Base-by-base conservation (phyloP, 2,113 vertebrate species). In the Vanacampus margaritifer region DNA sequence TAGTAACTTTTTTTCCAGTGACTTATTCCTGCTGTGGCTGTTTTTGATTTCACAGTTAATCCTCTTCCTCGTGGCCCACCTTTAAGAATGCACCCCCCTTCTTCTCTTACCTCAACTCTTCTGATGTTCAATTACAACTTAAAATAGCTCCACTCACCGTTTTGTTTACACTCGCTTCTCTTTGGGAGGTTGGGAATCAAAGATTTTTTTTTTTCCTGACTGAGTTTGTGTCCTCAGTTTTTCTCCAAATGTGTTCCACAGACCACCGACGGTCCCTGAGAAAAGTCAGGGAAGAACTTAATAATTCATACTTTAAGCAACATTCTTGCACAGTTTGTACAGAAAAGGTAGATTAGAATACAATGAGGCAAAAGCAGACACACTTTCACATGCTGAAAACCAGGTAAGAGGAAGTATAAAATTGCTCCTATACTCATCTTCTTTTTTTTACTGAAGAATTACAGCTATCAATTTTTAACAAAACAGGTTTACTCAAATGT, bases 21-120 rank as follows among this genome's bases (percentile, higher is more conserved):
- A 92, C 80, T 86, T 84, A 75, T 89, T 89, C 87, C 76, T 46
- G 80, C 77, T 59, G 79, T 46, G 81, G 76, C 88, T 92, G 90
- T 72, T 91, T 91, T 86, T 85, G 76, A 92, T 93, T 91, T 93
- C 77, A 91, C 87, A 82, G 81, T 75, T 68, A 82, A 54, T 65
- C 79, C 77, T 67, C 67, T 65, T 39, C 54, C 57, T 59, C 71
- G 32, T 41, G 59, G 66, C 13, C 45, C 28, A 77, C 74, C 71
- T 79, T 76, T 73, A 68, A 75, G 69, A 78, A 72, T 71, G 66
- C 14, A 68, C 8, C 16, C 68, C 53, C 63, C 58, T 8, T 36
- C 37, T 24, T 13, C 21, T 12, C 23, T 43, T 43, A 69, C 39
- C 37, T 67, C 59, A 69, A 71, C 53, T 68, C 76, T 67, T 68